These are phyloP conservation scores for Acleris sparsana DNA, from an alignment of 2,888 invertebrate genomes.

Conservation along the genomic window DNA sequence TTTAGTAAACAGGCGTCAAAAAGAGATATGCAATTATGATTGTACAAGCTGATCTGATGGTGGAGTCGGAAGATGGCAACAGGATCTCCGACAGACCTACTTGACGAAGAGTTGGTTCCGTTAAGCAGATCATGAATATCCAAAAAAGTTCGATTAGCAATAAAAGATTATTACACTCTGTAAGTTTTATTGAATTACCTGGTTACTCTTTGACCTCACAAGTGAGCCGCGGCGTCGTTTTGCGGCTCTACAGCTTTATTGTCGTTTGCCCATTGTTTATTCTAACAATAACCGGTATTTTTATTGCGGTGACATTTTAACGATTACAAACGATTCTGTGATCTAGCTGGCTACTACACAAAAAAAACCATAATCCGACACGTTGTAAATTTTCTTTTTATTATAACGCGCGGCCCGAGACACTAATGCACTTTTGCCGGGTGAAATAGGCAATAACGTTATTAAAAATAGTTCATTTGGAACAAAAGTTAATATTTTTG, in stretches of 20 bases:
- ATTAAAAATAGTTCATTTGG: slow-evolving; percentile 34
- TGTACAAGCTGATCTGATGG: too few relatives aligned
- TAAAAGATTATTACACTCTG: too few relatives aligned
- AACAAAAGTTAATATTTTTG: slow-evolving; percentile 35
- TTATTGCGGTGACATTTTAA: slow-evolving; percentile 73
- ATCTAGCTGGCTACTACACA: slow-evolving; percentile 45
- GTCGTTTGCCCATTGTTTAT: slow-evolving; percentile 75
- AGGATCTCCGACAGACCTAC: too few relatives aligned
- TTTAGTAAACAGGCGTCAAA: too few relatives aligned
- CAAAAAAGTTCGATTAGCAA: too few relatives aligned
- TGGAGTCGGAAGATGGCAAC: too few relatives aligned
- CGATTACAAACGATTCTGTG: slow-evolving; percentile 68
- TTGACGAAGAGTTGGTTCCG: too few relatives aligned
- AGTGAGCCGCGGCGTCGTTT: slow-evolving; percentile 64
- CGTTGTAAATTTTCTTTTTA: slow-evolving; percentile 57
- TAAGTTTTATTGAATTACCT: background rate
- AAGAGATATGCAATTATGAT: too few relatives aligned
- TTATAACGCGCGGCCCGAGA: slow-evolving; percentile 50
- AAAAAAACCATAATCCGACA: slow-evolving; percentile 41
- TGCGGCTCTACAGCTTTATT: slow-evolving; percentile 69
- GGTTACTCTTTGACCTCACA: slow-evolving; percentile 64
- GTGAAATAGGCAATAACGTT: slow-evolving; percentile 40
- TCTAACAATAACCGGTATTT: slow-evolving; percentile 77
- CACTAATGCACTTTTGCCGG: slow-evolving; percentile 49
- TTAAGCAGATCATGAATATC: too few relatives aligned